A percentile compares a stretch with the other conserved stretches of the same genome.
Conservation (phyloP, 2,888 invertebrate species). For the Nomada lathburiana region DNA sequence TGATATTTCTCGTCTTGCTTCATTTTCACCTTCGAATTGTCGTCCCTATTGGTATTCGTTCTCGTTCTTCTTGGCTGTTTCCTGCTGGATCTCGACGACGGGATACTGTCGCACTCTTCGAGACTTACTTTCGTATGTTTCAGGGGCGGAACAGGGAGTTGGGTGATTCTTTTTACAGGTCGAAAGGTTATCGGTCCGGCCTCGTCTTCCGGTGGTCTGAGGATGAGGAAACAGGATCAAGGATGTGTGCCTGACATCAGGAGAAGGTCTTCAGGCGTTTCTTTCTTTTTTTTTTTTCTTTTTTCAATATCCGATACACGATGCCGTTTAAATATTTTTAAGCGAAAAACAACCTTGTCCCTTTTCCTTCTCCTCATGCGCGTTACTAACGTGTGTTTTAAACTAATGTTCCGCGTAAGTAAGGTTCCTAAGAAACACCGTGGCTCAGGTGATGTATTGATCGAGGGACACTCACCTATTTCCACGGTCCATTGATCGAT, state of each 20-base stretch:
- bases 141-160: conserved; percentile 47
- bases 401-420: conserved; percentile 6
- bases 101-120: conserved; percentile 10
- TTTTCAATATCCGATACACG: background rate
- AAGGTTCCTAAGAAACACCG: conserved; percentile 1
- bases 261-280: conserved; percentile 71
- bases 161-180: conserved; percentile 52
- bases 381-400: conserved; percentile 35
- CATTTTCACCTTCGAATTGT: background rate
- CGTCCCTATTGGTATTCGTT: background rate
- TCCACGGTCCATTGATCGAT: conserved; percentile 75
- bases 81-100: conserved; percentile 4
- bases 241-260: conserved; percentile 71
- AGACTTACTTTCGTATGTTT: conserved; percentile 38
- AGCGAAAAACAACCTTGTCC: conserved; percentile 62
- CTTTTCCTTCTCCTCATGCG: conserved; percentile 79
- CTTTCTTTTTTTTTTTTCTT: no score
- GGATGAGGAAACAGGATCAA: conserved; percentile 76
- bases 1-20: conserved; percentile 24
- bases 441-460: background rate
- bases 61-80: background rate
- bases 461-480: conserved; percentile 72
- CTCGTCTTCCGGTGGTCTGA: conserved; percentile 72
- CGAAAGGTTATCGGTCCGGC: conserved; percentile 57
- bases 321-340: background rate